phyloP scores from a whole-genome alignment of 2,888 invertebrate species.

The Trachelus iudaicus region DNA sequence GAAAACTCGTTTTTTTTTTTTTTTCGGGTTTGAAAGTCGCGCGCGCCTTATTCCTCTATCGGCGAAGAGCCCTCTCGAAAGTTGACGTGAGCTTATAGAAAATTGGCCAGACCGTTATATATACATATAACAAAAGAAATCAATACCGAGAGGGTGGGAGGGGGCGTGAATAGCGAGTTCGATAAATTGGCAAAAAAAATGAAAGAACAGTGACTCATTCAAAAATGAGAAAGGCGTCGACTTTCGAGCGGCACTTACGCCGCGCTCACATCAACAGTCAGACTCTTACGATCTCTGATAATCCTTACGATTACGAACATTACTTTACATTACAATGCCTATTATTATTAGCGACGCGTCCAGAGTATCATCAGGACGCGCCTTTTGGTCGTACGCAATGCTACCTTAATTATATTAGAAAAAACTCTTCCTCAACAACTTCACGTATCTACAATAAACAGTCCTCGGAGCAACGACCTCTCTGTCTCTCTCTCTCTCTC shows the following conservation, averaged over 20 bases:
- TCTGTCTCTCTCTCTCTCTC: not conserved
- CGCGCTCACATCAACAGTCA: not conserved
- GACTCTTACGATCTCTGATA: slow-evolving; percentile 53
- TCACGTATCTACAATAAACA: slow-evolving; percentile 56
- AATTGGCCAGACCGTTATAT: not conserved
- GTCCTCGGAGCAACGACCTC: slow-evolving; percentile 11
- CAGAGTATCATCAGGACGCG: slow-evolving; percentile 45
- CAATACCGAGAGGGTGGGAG: not conserved
- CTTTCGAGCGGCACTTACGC: not conserved
- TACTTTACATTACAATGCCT: slow-evolving; percentile 55
- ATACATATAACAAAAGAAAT: not conserved
- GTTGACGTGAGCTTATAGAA: not conserved
- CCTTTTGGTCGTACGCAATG: slow-evolving; percentile 64
- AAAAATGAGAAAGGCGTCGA: not conserved
- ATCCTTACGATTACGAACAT: slow-evolving; percentile 53
- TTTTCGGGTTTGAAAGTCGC: slow-evolving; percentile 41
- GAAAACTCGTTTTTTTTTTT: slow-evolving; percentile 34
- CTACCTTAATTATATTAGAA: slow-evolving; percentile 61
- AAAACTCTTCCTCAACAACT: slow-evolving; percentile 60
- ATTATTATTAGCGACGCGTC: slow-evolving; percentile 49
- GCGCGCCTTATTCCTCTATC: slow-evolving; percentile 28
- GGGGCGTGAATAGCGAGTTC: not conserved
- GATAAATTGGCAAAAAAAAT: not conserved
- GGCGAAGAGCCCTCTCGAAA: not conserved
- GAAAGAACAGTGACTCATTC: not conserved